phyloP scores from a whole-genome alignment of 2,113 vertebrate species.

The Fukomys damarensis region DNA sequence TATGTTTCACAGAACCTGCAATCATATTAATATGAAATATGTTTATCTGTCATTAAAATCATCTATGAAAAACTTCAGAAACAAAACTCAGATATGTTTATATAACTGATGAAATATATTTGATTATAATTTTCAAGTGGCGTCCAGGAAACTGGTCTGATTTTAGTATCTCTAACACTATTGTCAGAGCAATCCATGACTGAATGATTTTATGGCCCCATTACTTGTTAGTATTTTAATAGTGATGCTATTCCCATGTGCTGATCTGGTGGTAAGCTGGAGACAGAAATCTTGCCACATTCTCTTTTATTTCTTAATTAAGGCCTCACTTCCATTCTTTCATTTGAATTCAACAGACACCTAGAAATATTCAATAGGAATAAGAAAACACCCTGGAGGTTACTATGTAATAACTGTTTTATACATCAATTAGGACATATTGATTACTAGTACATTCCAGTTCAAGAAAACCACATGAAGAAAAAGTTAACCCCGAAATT shows the following conservation, averaged over 20 bases:
- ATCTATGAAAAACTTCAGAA: neutral
- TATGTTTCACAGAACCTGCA: conserved; percentile 79
- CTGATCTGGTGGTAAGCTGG: conserved; percentile 19
- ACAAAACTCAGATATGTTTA: conserved; percentile 3
- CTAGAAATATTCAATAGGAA: neutral
- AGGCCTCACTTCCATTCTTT: neutral
- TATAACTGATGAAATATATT: conserved; percentile 43
- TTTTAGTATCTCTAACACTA: conserved; percentile 22
- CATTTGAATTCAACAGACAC: neutral
- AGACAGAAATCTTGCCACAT: conserved; percentile 51
- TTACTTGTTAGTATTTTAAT: conserved; percentile 56
- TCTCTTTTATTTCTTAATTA: conserved; percentile 50
- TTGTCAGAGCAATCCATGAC: conserved; percentile 7
- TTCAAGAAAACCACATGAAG: neutral
- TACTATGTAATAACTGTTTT: neutral
- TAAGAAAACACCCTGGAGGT: neutral
- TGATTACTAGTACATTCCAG: neutral
- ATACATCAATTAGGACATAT: neutral
- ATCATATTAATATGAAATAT: conserved; percentile 67
- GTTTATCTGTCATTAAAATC: conserved; percentile 65
- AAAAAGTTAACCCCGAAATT: neutral
- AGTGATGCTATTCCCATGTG: conserved; percentile 47
- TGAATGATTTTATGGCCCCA: conserved; percentile 33
- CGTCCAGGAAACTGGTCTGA: conserved; percentile 24
- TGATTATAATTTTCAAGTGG: conserved; percentile 52